Percentiles rank a stretch among this genome's conserved stretches.
Conservation (phyloP, 1,140 invertebrate genomes). For the Plectrocnemia conspersa region DNA sequence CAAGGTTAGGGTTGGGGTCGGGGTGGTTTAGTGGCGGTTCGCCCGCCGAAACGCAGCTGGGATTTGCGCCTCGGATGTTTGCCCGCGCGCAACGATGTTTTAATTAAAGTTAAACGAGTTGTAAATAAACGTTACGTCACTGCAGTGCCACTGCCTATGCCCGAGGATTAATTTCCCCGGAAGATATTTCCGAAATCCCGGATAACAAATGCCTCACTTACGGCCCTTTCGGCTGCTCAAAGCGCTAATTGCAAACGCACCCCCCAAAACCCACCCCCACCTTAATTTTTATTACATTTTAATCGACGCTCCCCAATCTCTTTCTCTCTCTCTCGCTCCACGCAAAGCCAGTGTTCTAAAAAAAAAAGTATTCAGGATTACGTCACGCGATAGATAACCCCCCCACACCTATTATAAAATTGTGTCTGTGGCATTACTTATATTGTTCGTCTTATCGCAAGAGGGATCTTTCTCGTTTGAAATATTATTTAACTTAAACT, state of each 20-base stretch:
- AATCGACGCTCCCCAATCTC: not conserved
- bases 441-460: too few relatives aligned
- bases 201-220: constrained; percentile 10
- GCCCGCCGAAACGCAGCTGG: constrained; percentile 15
- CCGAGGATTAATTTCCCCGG: constrained; percentile 13
- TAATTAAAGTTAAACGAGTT: constrained; percentile 27
- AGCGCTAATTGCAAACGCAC: too few relatives aligned
- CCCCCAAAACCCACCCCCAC: too few relatives aligned
- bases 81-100: constrained; percentile 22
- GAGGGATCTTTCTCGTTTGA: too few relatives aligned
- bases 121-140: constrained; percentile 23
- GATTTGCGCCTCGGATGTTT: constrained; percentile 24
- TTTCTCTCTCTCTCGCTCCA: too few relatives aligned
- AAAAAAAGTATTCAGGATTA: too few relatives aligned
- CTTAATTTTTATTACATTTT: not conserved
- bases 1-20: not conserved
- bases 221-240: not conserved
- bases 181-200: constrained; percentile 9
- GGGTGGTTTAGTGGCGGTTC: not conserved
- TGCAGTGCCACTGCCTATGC: not conserved
- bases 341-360: too few relatives aligned
- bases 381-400: too few relatives aligned
- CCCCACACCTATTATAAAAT: too few relatives aligned
- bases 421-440: too few relatives aligned
- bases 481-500: too few relatives aligned